Evolutionary conservation across 2,797 vertebrate genomes (phyloP), one percentile per base, ranked within the genome.

Genomic region (Hipposideros larvatus): DNA sequence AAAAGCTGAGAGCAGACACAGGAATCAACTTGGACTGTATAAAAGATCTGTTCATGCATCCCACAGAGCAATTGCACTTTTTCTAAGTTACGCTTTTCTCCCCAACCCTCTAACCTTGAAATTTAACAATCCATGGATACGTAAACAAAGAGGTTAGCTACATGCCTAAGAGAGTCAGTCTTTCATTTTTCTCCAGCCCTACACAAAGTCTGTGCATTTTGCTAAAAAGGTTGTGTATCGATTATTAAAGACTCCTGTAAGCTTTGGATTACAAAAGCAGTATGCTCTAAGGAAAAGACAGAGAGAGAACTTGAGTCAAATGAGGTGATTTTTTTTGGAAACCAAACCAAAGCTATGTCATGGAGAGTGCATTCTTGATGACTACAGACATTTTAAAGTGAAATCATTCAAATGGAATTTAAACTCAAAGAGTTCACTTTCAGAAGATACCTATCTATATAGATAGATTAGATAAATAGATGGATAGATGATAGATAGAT

Each of bases 341-440:
- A 75, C 4, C 22, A 46, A 48, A 87, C 21, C n/a, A 68, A 83
- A 93, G 43, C 11, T 75, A 14, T 51, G 84, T 85, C 59, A 94
- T 88, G 93, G 78, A 77, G n/a, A 48, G 4, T 63, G 1, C 22
- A 41, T 91, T 93, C 77, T 41, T 88, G 87, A 93, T 88, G 71
- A 95, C 26, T 37, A 7, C 22, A 65, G 65, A 96, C 24, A 87
- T 90, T 86, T 84, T 57, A 83, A 94, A 96, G 19, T 43, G 46
- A 84, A 51, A 87, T 53, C 57, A 46, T 70, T 90, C 48, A 26
- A 78, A 68, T 73, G 34, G 24, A 90, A 93, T 96, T 82, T 59
- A 70, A 90, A 51, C n/a, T 31, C 24, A 74, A 70, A 3, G 18
- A 75, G 43, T 48, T 91, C 3, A 37, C 21, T 68, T 70, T 78